Base-by-base conservation (phyloP, 2,113 vertebrate genomes). In the Coptodon bakossiorum region DNA sequence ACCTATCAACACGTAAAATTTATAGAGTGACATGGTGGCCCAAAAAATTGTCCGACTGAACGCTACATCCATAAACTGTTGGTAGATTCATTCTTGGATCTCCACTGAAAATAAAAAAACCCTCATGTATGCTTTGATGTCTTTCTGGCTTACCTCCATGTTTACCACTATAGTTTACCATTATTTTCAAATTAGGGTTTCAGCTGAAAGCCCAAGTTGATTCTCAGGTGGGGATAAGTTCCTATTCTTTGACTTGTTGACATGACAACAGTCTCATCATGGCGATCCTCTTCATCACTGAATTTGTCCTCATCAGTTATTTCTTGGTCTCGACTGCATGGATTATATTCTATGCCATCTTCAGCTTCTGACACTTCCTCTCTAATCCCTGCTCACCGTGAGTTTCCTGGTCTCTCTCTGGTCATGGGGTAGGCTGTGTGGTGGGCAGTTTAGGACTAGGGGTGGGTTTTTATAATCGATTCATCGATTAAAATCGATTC, bases 81-180 rank as follows among this genome's bases (percentile, higher is more conserved):
- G 61, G 2, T 66, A 66, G 61, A 66, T 66, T 66, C 17, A 66
- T 66, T 38, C 61, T 22, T 6, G 10, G 34, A 66, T 38, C 19
- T 38, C 61, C 31, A 66, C 10, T 66, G 17, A 66, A 66, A 66
- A 36, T 5, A 7, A 36, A 66, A 0, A 66, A 1, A 0, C 9
- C 59, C 17, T 66, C 4, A 66, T 36, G 31, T 36, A 36, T 66
- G 61, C 9, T 66, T 36, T 66, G 61, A 66, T 66, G 61, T 66
- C 31, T 66, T 66, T 66, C 61, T 66, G 61, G 6, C 31, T 1
- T 66, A 36, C 61, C 61, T 66, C 61, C 61, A 66, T 66, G 31
- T 12, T 63, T 36, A 36, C 61, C 61, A 36, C 17, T 66, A 66
- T 36, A 36, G 17, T 66, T 66, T 66, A 66, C 31, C 31, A 66